Evolutionary conservation across 2,888 invertebrate genomes (phyloP), one percentile per base, ranked within the genome.

Genomic region (Mesopsocus fuscifrons): DNA sequence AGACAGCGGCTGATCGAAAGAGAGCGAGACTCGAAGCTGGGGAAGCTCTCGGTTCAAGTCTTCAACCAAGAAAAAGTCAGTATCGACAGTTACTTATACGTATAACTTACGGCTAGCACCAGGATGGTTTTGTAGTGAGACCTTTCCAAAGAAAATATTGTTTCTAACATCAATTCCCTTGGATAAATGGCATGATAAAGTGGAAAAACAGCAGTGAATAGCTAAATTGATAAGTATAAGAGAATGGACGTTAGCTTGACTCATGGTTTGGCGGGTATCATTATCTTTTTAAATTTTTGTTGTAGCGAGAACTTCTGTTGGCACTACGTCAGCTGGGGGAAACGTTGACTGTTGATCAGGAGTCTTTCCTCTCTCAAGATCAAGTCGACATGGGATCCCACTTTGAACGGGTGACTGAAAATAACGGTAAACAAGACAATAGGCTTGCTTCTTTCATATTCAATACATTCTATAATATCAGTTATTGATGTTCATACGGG

Each of bases 11-110:
- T 79, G 16, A 54, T 61, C 11, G 63, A 68, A 52, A 65, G 77
- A 30, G 71, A 72, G 35, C 62, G 74, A 50, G 72, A 76, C 54
- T 55, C 63, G 9, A 74, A 72, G 55, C 61, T 76, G 21, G 74
- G 73, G 18, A 72, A 73, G 59, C 53, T 74, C 20, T 57, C 59
- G 23, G 52, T 54, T 46, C 65, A 67, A 34, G 54, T 54, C 20
- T 62, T 64, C 43, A 67, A 67, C 32, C 63, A 63, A 50, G 71
- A 71, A 55, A 70, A 69, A 55, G 63, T 63, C 50, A 38, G 30
- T 16, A 8, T 3, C 11, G 11, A 16, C 15, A 8, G 9, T 8
- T 1, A 3, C 15, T 15, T 5, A n/a, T 2, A 3, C 32, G 11
- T n/a, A 2, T 18, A 17, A 17, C 17, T 3, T n/a, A 2, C 16